Base-by-base conservation (phyloP, 2,888 invertebrate species). In the Tubulanus polymorphus region DNA sequence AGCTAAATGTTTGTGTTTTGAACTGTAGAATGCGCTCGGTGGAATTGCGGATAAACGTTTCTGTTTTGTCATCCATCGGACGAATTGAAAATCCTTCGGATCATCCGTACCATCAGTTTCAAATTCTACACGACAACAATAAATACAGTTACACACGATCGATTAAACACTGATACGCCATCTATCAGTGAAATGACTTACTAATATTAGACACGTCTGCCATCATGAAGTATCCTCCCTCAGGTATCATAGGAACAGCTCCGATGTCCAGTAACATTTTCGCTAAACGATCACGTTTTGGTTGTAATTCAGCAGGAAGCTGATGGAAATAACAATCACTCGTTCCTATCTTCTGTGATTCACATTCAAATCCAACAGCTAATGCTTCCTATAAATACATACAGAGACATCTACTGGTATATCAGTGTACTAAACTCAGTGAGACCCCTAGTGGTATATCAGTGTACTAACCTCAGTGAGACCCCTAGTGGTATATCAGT, bases 201-300 rank as follows among this genome's bases (percentile, higher is more conserved):
- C 75, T 65, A 20, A 74, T 55, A 45, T 70, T 64, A 1, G 88
- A 86, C 88, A 91, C 94, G 80, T 99, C 93, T 1, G 95, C 95
- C 51, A 99, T 78, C 84, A 99, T 89, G 75, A 99, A 99, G 80
- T 96, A 99, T 0, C 99, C 97, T 2, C 93, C 95, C 67, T 97
- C 93, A 0, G 99, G 99, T 54, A 95, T 81, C 0, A 91, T 91
- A 0, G 96, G 93, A 37, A 85, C 85, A 87, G 97, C 90, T 0
- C 93, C 94, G 53, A 87, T 87, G 12, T 91, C 88, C 8, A 63
- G 76, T 8, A 79, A 61, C 12, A 72, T 60, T 53, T 66, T 57
- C 3, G 68, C 70, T 59, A 80, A 63, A 12, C 51, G 58, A 59
- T 77, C 74, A 52, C 78, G 60, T 57, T 79, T 79, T 3, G 73